Base-by-base conservation (phyloP, 30 jellyfish, hydroid and myxozoan genomes). In the Chironex yamaguchii region DNA sequence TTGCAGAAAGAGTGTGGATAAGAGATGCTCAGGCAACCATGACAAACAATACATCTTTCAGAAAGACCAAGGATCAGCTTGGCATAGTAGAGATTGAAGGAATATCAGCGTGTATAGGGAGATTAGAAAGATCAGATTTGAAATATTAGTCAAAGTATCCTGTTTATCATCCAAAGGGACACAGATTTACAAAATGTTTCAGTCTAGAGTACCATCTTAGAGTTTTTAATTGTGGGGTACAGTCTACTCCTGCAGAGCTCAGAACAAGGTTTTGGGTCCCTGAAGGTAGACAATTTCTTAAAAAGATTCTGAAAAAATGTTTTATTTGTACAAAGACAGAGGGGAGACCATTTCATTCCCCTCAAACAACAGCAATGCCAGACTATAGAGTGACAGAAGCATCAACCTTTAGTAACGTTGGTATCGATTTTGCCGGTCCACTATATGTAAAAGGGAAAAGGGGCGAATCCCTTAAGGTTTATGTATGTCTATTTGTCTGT, bases 321-420 rank as follows among this genome's bases (percentile, higher is more conserved):
- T 4, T 58, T 20, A 25, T 58, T 17, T 58, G 73, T 58, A 20
- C 11, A 25, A 58, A 21, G 34, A 25, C 25, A 4, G 36, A 58
- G 73, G 73, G 73, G 11, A 58, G 21, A 58, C 73, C 73, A 20
- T 58, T 58, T 58, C 11, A 20, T 58, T 58, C 73, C 21, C 73
- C 73, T 17, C 26, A 11, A 25, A 25, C 26, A 58, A 25, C 36
- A 17, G 12, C 73, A 20, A 4, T 58, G 25, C 73, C 73, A 58
- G 73, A 58, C 11, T 58, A 4, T 58, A 20, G 73, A 21, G 73
- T 58, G 9, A 42, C 13, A 42, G 21, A 58, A 25, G 25, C 12
- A 6, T 21, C 73, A 17, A 25, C 73, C 9, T 58, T 58, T 58
- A 25, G 21, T 20, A 58, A 58, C 6, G 11, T 11, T 58, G 73